phyloP scores from a whole-genome alignment of 2,797 vertebrate genomes.

The Malurus leucopterus region DNA sequence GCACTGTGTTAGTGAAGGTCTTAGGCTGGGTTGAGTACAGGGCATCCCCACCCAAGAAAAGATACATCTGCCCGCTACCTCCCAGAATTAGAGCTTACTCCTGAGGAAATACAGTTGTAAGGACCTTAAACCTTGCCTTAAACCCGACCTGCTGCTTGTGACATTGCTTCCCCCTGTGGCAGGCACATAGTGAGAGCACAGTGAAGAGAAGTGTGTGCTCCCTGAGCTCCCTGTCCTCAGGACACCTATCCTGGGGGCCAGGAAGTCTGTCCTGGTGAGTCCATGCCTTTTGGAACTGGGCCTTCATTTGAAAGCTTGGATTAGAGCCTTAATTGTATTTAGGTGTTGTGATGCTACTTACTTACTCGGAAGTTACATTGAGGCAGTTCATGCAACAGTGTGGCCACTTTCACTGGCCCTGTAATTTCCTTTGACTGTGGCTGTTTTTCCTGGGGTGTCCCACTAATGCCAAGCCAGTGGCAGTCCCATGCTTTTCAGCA shows the following conservation, averaged over 20 bases:
- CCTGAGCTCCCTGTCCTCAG: background rate
- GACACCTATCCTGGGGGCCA: background rate
- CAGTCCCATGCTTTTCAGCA: background rate
- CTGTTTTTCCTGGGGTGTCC: background rate
- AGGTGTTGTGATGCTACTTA: background rate
- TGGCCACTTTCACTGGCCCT: background rate
- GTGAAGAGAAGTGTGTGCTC: background rate
- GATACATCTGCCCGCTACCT: accelerated
- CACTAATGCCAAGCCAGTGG: background rate
- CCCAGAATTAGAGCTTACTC: background rate
- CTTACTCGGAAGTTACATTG: background rate
- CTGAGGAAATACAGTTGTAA: background rate
- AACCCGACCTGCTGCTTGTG: background rate
- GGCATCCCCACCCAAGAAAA: conserved; percentile 1
- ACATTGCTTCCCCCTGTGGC: background rate
- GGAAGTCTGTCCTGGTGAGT: background rate
- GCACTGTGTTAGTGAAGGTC: background rate
- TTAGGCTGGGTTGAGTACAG: conserved; percentile 32
- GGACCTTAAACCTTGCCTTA: background rate
- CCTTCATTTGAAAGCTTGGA: background rate
- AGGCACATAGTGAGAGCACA: background rate
- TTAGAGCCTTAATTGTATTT: background rate
- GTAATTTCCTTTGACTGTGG: background rate
- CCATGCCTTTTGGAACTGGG: background rate
- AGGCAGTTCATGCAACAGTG: background rate